These are phyloP conservation scores for Egretta garzetta DNA, from an alignment of 2,113 vertebrate species.

Conservation along the genomic window DNA sequence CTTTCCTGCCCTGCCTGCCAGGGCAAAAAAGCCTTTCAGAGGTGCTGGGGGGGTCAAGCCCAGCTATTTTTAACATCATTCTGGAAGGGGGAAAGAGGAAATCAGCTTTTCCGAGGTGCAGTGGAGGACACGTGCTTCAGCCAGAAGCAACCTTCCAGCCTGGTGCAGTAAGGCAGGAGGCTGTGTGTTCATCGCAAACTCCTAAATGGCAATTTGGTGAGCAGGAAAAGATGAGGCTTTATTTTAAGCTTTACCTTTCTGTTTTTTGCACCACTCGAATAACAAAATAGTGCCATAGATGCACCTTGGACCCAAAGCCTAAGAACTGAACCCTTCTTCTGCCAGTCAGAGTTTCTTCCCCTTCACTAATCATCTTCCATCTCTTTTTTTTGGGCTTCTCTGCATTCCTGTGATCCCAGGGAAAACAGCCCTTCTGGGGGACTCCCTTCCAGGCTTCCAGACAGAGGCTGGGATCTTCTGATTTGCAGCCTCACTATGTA, in stretches of 20 bases:
- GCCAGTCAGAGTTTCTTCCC: background rate
- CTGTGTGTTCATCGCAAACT: background rate
- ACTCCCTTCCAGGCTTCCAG: background rate
- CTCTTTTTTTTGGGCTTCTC: background rate
- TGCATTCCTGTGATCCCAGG: background rate
- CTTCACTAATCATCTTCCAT: background rate
- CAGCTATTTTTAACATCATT: background rate
- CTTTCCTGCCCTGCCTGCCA: background rate
- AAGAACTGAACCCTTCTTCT: background rate
- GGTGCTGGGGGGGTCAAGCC: background rate
- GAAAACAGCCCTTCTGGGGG: background rate
- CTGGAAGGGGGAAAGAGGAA: background rate
- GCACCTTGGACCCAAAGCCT: background rate
- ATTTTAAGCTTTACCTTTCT: background rate
- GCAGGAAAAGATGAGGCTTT: background rate
- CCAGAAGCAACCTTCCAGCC: background rate
- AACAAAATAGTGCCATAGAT: background rate
- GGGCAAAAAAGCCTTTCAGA: background rate
- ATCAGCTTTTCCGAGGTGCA: background rate
- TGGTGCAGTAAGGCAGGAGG: background rate
- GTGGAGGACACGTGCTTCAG: background rate
- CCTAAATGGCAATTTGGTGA: background rate
- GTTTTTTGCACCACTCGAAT: background rate
- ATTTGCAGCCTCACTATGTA: background rate
- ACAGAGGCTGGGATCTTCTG: background rate